These are phyloP conservation scores for Tricholauxania praeusta DNA, from an alignment of 2,888 invertebrate species.

Conservation along the genomic window DNA sequence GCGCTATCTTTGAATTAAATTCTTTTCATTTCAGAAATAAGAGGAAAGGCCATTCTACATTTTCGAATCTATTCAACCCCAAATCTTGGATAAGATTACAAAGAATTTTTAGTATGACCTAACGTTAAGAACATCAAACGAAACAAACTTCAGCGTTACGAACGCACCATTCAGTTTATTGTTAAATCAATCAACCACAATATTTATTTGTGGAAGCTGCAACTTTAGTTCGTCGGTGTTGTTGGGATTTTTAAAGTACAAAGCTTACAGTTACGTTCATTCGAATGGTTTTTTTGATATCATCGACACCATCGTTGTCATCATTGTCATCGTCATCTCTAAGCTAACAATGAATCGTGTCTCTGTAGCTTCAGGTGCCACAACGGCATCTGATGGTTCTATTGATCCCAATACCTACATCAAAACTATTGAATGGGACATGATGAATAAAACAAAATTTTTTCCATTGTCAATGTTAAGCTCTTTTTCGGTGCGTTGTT, in stretches of 20 bases:
- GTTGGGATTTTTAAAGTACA: background rate
- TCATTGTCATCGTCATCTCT: background rate
- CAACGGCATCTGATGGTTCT: conserved; percentile 45
- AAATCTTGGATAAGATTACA: background rate
- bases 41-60: background rate
- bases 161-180: background rate
- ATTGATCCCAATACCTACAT: conserved; percentile 70
- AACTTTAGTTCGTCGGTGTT: background rate
- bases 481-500: conserved; percentile 72
- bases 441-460: conserved; percentile 97
- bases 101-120: conserved; percentile 20
- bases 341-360: conserved; percentile 46
- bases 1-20: background rate
- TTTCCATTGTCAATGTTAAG: conserved; percentile 93
- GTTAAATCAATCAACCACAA: background rate
- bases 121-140: background rate
- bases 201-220: background rate
- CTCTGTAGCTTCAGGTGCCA: conserved; percentile 49
- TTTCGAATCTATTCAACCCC: background rate
- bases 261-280: background rate
- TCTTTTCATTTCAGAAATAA: background rate
- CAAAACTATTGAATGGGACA: conserved; percentile 94
- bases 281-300: conserved; percentile 8
- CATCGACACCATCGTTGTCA: background rate
- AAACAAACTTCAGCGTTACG: background rate